Base-by-base conservation (phyloP, 2,797 vertebrate genomes). In the Anomalospiza imberbis region DNA sequence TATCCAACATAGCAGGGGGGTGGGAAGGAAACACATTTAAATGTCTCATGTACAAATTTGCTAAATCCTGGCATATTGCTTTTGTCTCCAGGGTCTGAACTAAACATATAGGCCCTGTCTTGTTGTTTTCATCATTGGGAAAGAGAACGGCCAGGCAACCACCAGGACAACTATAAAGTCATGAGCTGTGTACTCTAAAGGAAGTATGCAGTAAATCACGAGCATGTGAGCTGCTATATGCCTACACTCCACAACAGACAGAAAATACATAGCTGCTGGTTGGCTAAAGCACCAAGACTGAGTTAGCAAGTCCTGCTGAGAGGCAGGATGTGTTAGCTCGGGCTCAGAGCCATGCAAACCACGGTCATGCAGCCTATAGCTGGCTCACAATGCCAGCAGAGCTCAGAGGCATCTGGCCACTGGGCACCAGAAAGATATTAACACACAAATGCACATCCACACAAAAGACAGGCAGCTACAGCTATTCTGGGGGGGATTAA, bases 261-360 rank as follows among this genome's bases (percentile, higher is more conserved):
- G 58, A 77, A 92, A 89, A 88, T 20, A 20, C 1, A 0, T 34
- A 80, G 75, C 82, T 95, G 85, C 53, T 89, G 84, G 55, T 15
- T 92, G 81, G 60, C 75, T 58, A 12, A 26, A 36, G 65, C 79
- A 91, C 51, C 51, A 65, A 68, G 61, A 65, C 53, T 16, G 22
- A 88, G 76, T 28, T 29, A 50, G 57, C 42, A 86, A 91, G 38
- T 29, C 89, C 82, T 92, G 88, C 85, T 93, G 94, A 90, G 93
- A 92, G 44, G 79, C 76, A 91, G 76, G 88, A 84, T 93, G 72
- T 84, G 79, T 51, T 34, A 90, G n/a, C 58, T 51, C 11, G 2
- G 89, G 88, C 91, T 91, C 85, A 51, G n/a, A 0, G 31, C 94
- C 94, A 88, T 11, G 28, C 47, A 91, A 88, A 85, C 72, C 58